Evolutionary conservation across 2,888 invertebrate genomes (phyloP).

Genomic region (Clunio marinus): DNA sequence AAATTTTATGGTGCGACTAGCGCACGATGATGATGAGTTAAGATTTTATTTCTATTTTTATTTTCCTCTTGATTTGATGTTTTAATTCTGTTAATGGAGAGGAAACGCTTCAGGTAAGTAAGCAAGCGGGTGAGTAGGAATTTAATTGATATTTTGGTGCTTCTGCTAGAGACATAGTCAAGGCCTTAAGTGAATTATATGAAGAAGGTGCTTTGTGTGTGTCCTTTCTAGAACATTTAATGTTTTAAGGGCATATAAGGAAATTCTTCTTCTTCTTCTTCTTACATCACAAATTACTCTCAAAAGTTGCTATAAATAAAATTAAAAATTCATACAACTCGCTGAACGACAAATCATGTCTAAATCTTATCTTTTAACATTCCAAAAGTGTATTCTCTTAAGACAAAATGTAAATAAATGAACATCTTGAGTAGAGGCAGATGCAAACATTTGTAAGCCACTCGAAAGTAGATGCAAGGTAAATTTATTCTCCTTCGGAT

Average conservation of each 20-base stretch:
- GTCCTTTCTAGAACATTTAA: conserved; percentile 16
- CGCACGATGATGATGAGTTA: conserved; percentile 30
- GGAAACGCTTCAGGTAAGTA: conserved; percentile 31
- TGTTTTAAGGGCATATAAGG: background rate
- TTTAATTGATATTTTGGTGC: conserved; percentile 38
- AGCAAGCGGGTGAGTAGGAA: background rate
- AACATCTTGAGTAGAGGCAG: conserved; percentile 27
- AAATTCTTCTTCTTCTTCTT: too few species aligned
- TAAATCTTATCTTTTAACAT: conserved; percentile 3
- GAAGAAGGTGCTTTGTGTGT: background rate
- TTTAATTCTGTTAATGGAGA: conserved; percentile 35
- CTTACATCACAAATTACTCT: too few species aligned
- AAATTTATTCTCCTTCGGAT: conserved; percentile 17
- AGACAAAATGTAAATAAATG: conserved; percentile 36
- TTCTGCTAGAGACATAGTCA: conserved; percentile 2
- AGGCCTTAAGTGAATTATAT: too few species aligned
- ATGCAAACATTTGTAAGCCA: conserved; percentile 24
- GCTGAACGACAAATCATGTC: too few species aligned
- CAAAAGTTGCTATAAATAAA: too few species aligned
- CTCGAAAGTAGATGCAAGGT: conserved; percentile 18
- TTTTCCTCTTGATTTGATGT: conserved; percentile 11
- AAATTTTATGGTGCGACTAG: conserved; percentile 39
- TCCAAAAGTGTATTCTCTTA: conserved; percentile 13
- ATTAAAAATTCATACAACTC: too few species aligned
- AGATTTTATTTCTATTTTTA: background rate